Evolutionary conservation across 2,113 vertebrate species (phyloP), one percentile per base, ranked within the genome.

Genomic region (Pontoporia blainvillei): DNA sequence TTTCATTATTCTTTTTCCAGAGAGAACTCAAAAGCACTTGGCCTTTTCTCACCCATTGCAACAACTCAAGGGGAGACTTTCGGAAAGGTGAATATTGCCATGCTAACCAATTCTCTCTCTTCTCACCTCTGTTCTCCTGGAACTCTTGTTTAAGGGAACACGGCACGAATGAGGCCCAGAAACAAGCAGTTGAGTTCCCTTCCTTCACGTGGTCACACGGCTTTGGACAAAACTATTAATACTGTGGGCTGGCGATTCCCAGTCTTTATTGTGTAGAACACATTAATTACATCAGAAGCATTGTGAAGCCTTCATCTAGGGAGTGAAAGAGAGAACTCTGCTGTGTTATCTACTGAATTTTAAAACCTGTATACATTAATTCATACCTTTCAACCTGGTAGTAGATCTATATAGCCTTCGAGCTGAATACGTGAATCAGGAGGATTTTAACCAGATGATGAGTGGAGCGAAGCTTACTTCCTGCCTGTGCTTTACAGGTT

Each of bases 61-160:
- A 41, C 36, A 72, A n/a, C 71, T 92, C 46, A 34, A 11, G 15
- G 14, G 23, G 8, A 41, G 83, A 59, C 49, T 39, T n/a, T 8
- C 88, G 18, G 67, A 64, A 90, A 71, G 54, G 52, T 46, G 46
- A 23, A 84, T 69, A 78, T 31, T 71, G 31, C 34, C 39, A 3
- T 4, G 9, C 83, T 71, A 10, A 72, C 62, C 7, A 1, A 10
- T 79, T 66, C 20, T 62, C 20, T 67, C 49, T 83, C 93, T 78
- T 94, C 83, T 94, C 29, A 83, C 21, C 25, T 18, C 0, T 41
- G 39, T 91, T 88, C 90, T 76, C 88, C 88, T 91, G 59, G 64
- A 78, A 64, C 25, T 61, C 84, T 91, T 91, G 9, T 83, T 36
- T 62, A 81, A 94, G 52, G 46, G n/a, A 91, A 66, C 27, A 46